These are phyloP conservation scores for Tolmerus cingulatus DNA, from an alignment of 2,888 invertebrate species.

Conservation along the genomic window DNA sequence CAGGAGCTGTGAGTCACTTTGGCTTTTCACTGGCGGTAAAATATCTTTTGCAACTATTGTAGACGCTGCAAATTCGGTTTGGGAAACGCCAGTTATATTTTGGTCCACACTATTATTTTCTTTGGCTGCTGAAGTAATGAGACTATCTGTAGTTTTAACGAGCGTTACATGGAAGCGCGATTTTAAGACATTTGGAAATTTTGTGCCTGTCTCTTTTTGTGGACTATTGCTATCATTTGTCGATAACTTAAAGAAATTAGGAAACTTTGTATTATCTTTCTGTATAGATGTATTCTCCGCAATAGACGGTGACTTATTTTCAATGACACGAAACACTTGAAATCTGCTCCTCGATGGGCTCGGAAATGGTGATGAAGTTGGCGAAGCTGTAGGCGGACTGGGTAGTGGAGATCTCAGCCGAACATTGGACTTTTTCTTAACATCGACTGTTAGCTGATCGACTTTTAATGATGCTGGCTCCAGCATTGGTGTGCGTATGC, in stretches of 20 bases:
- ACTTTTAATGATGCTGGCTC: slow-evolving; percentile 8
- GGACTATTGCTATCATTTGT: neutral
- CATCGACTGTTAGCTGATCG: slow-evolving; percentile 53
- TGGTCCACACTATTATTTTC: neutral
- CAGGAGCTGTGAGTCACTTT: neutral
- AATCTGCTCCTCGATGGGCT: slow-evolving; percentile 64
- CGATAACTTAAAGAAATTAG: slow-evolving; percentile 3
- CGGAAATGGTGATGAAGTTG: slow-evolving; percentile 74
- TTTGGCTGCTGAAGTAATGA: neutral
- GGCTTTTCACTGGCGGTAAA: neutral
- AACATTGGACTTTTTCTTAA: slow-evolving; percentile 60
- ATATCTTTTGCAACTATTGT: neutral
- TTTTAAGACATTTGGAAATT: slow-evolving; percentile 2
- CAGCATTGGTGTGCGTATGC: slow-evolving; percentile 54
- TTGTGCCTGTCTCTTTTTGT: neutral
- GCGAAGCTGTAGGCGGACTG: slow-evolving; percentile 71
- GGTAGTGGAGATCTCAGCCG: slow-evolving; percentile 75
- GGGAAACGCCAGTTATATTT: neutral
- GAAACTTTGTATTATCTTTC: slow-evolving; percentile 1
- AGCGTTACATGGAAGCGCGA: slow-evolving; percentile 50
- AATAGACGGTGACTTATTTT: slow-evolving; percentile 49
- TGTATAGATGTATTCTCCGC: slow-evolving; percentile 1
- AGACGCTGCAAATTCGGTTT: neutral
- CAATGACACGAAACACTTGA: slow-evolving; percentile 62
- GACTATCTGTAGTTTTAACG: slow-evolving; percentile 44